Conservation (phyloP, 2,113 vertebrate species). For the Pelecanus crispus region DNA sequence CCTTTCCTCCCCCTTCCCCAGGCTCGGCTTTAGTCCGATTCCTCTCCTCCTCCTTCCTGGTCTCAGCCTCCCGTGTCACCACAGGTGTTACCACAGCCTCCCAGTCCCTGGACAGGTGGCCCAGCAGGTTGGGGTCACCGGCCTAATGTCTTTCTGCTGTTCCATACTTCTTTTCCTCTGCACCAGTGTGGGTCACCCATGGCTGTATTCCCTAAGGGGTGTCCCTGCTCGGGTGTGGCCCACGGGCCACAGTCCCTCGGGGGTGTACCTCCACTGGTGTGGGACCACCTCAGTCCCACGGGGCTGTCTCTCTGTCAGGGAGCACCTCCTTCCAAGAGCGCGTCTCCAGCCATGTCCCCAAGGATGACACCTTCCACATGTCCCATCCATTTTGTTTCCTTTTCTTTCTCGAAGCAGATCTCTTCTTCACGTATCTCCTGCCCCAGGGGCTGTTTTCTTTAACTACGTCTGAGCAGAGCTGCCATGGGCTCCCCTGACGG, state of each 20-base stretch:
- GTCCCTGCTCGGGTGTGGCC: not conserved
- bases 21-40: fast-evolving
- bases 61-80: not conserved
- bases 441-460: not conserved
- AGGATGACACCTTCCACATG: not conserved
- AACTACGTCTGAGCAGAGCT: not conserved
- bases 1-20: not conserved
- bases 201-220: not conserved
- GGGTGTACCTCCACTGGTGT: no score
- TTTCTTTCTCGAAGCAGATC: not conserved
- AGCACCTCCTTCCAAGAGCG: fast-evolving
- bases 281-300: not conserved
- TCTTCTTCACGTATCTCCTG: not conserved
- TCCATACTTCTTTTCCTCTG: not conserved
- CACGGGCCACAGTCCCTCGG: not conserved
- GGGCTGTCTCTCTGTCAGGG: not conserved
- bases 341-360: not conserved
- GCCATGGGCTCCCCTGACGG: fast-evolving
- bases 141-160: not conserved
- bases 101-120: not conserved
- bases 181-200: no score
- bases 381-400: not conserved
- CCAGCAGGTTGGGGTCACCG: not conserved
- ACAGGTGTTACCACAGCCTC: fast-evolving
- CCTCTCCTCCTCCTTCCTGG: not conserved